A percentile compares a stretch with the other conserved stretches of the same genome.
phyloP scores from a whole-genome alignment of 2,113 vertebrate species.

The Melanocharis versteri region DNA sequence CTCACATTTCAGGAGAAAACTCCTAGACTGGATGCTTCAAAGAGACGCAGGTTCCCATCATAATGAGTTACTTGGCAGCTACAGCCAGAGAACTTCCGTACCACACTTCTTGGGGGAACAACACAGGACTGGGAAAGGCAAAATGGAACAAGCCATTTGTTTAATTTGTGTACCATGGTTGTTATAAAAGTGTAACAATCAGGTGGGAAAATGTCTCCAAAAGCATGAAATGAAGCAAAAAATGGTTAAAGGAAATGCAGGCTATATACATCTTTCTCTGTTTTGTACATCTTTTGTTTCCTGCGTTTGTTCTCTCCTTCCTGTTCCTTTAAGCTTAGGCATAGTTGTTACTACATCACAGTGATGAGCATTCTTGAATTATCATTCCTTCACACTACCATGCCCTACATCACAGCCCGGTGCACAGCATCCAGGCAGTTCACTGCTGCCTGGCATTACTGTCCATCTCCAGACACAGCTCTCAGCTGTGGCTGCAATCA shows the following conservation, averaged over 20 bases:
- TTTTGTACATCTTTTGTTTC: not conserved
- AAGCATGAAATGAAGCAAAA: not conserved
- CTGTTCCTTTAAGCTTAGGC: not conserved
- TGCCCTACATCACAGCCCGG: not conserved
- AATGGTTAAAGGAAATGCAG: not conserved
- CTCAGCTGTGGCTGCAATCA: not conserved
- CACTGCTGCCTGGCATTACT: not conserved
- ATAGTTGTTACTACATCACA: not conserved
- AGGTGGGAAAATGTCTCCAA: not conserved
- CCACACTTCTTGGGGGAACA: fast-evolving
- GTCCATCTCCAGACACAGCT: not conserved
- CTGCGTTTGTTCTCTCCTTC: not conserved
- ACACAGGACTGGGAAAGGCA: not conserved
- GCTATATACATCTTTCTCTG: not conserved
- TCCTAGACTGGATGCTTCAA: not conserved
- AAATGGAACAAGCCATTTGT: not conserved
- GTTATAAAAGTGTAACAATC: not conserved
- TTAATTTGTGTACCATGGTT: not conserved
- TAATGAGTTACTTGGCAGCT: not conserved
- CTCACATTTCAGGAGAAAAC: not conserved
- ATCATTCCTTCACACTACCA: not conserved
- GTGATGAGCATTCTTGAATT: not conserved
- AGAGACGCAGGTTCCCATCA: not conserved
- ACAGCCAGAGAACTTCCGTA: not conserved
- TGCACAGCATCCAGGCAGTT: not conserved